A percentile compares a stretch with the other conserved stretches of the same genome.
Evolutionary conservation across 2,797 vertebrate species (phyloP).

Genomic region (Silurus aristotelis): DNA sequence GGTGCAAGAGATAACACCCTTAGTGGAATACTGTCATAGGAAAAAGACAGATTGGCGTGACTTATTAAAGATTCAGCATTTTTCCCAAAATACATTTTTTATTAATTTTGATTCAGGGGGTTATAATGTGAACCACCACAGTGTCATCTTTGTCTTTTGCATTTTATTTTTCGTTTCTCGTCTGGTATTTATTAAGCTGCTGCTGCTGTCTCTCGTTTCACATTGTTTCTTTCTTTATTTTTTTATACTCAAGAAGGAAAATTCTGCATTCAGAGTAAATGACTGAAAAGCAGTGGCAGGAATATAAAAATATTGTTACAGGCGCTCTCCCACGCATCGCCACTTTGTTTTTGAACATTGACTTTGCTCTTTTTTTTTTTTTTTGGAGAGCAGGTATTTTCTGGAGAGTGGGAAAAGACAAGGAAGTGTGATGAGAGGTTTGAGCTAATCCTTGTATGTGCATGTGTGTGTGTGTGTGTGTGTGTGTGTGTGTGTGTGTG

Average conservation of each 20-base stretch:
- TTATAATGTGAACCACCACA: background rate
- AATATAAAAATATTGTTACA: conserved; percentile 77
- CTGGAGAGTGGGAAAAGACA: background rate
- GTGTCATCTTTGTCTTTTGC: background rate
- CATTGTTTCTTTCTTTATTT: too few relatives aligned
- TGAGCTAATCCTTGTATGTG: background rate
- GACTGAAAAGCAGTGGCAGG: conserved; percentile 77
- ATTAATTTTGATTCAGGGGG: background rate
- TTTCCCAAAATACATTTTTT: background rate
- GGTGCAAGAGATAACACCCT: background rate
- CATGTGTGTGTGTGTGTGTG: too few relatives aligned
- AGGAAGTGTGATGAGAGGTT: background rate
- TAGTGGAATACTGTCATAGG: background rate
- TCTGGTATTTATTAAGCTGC: background rate
- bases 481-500: too few relatives aligned
- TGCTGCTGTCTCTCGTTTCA: background rate
- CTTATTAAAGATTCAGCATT: background rate
- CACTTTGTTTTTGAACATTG: conserved; percentile 78
- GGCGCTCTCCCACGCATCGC: conserved; percentile 71
- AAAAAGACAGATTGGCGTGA: background rate
- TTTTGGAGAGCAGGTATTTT: conserved; percentile 6
- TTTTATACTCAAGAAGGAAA: conserved; percentile 14
- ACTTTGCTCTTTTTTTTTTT: conserved; percentile 70
- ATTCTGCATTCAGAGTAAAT: conserved; percentile 74
- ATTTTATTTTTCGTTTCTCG: background rate